Conservation (phyloP, 2,888 invertebrate species). For the Agrotis ipsilon region DNA sequence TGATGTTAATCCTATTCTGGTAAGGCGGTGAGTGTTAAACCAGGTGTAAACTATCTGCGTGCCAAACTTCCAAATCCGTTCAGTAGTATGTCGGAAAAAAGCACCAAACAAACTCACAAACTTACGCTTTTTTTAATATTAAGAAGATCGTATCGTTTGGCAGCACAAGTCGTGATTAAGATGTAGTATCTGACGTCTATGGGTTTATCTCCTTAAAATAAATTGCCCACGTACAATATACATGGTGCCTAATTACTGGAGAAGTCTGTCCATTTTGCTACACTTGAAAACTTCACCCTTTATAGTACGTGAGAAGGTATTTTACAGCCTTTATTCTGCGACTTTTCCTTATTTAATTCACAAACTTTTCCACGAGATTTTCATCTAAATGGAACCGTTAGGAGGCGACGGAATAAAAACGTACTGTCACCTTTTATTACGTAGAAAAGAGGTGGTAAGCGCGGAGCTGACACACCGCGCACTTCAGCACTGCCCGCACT, state of each 20-base stretch:
- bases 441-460: not conserved
- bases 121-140: too few species aligned
- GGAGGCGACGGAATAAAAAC: slow-evolving; percentile 15
- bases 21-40: too few species aligned
- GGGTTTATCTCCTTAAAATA: slow-evolving; percentile 12
- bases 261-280: not conserved
- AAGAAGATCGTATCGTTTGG: slow-evolving; percentile 20
- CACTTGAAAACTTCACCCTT: too few species aligned
- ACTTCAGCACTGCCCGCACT: slow-evolving; percentile 19
- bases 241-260: not conserved
- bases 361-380: slow-evolving; percentile 15
- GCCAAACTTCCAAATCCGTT: too few species aligned
- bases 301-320: too few species aligned
- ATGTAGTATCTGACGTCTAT: slow-evolving; percentile 12
- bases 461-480: not conserved
- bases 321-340: too few species aligned
- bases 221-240: slow-evolving; percentile 16
- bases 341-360: slow-evolving; percentile 4
- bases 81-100: too few species aligned
- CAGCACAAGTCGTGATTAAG: slow-evolving; percentile 2
- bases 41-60: too few species aligned
- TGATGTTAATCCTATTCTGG: too few species aligned
- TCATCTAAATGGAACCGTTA: slow-evolving; percentile 39
- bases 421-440: slow-evolving; percentile 19
- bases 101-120: too few species aligned